Evolutionary conservation across 2,888 invertebrate species (phyloP).

Genomic region (Tipula vernalis): DNA sequence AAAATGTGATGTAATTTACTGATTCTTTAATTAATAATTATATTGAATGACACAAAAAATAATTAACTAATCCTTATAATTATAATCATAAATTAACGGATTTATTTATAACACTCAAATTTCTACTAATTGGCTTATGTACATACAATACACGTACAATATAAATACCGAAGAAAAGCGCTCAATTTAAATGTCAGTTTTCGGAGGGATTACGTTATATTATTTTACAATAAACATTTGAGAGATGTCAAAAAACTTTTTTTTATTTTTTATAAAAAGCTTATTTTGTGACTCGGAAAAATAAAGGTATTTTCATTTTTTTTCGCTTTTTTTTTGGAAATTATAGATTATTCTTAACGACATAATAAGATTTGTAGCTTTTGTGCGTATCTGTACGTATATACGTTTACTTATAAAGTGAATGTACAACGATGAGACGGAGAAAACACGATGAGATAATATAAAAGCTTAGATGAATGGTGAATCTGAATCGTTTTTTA

Average conservation of each 20-base stretch:
- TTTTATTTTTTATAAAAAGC: not conserved
- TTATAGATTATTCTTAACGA: not conserved
- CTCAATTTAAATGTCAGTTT: not conserved
- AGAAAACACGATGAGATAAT: not conserved
- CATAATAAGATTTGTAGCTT: slow-evolving; percentile 4
- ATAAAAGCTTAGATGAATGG: not conserved
- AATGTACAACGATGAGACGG: not conserved
- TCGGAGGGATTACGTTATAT: not conserved
- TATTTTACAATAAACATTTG: not conserved
- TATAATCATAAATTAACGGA: not conserved
- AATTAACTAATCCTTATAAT: too few species aligned
- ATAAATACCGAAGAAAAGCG: not conserved
- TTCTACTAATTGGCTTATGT: not conserved
- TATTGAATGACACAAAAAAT: too few species aligned
- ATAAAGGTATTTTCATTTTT: not conserved
- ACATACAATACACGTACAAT: not conserved
- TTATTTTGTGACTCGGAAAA: not conserved
- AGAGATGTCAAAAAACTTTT: not conserved
- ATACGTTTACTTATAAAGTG: not conserved
- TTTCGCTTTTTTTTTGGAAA: not conserved
- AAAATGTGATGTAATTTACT: too few species aligned
- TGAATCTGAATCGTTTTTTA: not conserved
- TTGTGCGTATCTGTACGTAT: not conserved
- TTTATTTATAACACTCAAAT: not conserved
- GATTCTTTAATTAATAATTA: too few species aligned